Evolutionary conservation across 2,888 invertebrate genomes (phyloP), one percentile per base, ranked within the genome.

Genomic region (Sceliomorpha sp.): DNA sequence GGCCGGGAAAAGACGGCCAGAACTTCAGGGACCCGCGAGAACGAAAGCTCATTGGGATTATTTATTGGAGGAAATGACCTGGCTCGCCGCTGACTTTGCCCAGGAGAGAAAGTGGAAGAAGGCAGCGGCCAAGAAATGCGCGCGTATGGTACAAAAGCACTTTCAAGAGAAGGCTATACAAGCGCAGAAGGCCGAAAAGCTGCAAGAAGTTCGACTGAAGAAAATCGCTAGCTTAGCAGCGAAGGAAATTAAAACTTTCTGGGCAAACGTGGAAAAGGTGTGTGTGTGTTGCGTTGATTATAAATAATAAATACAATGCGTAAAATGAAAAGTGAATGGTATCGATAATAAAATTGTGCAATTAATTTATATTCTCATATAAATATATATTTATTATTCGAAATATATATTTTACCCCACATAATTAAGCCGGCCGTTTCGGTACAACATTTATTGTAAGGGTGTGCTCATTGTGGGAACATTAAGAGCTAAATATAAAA

Each of bases 21-120:
- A 97, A 89, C 93, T 97, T 72, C 94, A 96, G 85, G 97, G 97
- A 89, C 96, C 97, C 76, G 92, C 94, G 66, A 91, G 98, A 71
- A 91, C 93, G 48, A 99, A 98, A 90, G 94, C 96, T 17, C 99
- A 99, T 89, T 99, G 99, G 98, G 99, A 99, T 89, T 99, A 98
- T 89, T 90, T 99, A 72, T 90, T 99, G 32, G 99, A 99, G 89
- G 99, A 99, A 90, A 98, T 98, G 97, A 95, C 95, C 29, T 99
- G 99, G 99, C 91, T 99, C 75, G 96, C 98, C 27, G 95, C 97
- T 29, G 99, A 99, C 89, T 99, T 99, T 89, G 96, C 96, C 17
- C 96, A 98, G 88, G 99, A 99, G 89, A 92, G 98, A 70, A 98
- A 98, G 88, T 98, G 98, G 97, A 99, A 99, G 86, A 97, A 97